A percentile compares a stretch with the other conserved stretches of the same genome.
phyloP scores from a whole-genome alignment of 2,113 vertebrate genomes.

The Cathartes aura region DNA sequence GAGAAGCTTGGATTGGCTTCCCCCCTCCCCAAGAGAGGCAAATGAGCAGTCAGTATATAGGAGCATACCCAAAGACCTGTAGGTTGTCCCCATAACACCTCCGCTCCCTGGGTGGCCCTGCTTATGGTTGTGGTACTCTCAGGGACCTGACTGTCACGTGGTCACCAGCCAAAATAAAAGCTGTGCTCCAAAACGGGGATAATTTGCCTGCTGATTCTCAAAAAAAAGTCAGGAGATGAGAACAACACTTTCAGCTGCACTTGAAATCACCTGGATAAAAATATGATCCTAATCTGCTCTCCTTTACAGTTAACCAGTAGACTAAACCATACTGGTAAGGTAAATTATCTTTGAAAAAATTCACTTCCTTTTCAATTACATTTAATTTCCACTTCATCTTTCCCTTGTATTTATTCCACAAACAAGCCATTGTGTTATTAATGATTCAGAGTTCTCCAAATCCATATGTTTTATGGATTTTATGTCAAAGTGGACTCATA shows the following conservation, averaged over 20 bases:
- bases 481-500: constrained; percentile 38
- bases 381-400: constrained; percentile 39
- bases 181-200: background rate
- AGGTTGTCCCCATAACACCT: background rate
- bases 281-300: background rate
- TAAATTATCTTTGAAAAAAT: background rate
- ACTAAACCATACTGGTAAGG: background rate
- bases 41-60: background rate
- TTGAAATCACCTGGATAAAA: background rate
- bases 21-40: background rate
- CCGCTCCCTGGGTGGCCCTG: fast-evolving
- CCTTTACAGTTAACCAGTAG: background rate
- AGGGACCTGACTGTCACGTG: background rate
- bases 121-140: fast-evolving
- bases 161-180: background rate
- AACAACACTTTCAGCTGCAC: background rate
- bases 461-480: constrained; percentile 57
- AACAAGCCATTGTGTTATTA: constrained; percentile 44
- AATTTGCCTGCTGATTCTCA: background rate
- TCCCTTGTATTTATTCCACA: constrained; percentile 30
- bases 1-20: background rate
- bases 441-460: constrained; percentile 11
- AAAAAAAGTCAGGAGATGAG: background rate
- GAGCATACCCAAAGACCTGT: background rate
- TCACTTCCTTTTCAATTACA: constrained; percentile 25